These are phyloP conservation scores for Anthopleura sola DNA, from an alignment of 64 coral and sea anemone species.

Conservation along the genomic window DNA sequence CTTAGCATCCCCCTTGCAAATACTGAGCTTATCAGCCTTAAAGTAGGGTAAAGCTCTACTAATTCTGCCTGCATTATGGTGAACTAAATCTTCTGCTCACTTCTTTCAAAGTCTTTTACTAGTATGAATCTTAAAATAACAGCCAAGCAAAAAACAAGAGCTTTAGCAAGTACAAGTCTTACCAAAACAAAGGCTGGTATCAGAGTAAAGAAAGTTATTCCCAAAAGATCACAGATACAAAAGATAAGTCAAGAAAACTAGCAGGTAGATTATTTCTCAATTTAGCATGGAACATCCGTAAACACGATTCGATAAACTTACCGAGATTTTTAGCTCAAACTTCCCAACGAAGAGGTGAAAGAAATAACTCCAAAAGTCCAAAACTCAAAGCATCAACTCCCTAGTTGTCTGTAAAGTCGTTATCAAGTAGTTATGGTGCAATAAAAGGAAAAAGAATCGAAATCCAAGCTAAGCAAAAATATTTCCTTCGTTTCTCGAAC, in stretches of 20 bases:
- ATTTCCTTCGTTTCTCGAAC: constrained; percentile 41
- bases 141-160: background rate
- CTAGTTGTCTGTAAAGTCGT: background rate
- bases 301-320: constrained; percentile 19
- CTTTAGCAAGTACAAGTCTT: background rate
- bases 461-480: constrained; percentile 6
- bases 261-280: constrained; percentile 18
- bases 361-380: background rate
- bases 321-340: constrained; percentile 2
- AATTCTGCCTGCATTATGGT: background rate
- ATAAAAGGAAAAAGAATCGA: background rate
- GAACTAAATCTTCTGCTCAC: background rate
- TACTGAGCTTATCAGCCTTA: background rate
- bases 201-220: constrained; percentile 9
- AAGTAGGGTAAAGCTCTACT: background rate
- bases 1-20: background rate
- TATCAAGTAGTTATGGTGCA: background rate
- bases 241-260: constrained; percentile 26
- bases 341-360: background rate
- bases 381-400: background rate
- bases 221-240: constrained; percentile 30
- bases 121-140: background rate
- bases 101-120: background rate
- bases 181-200: background rate
- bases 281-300: background rate